phyloP scores from a whole-genome alignment of 2,888 invertebrate species.

The Drosophila gaucha region DNA sequence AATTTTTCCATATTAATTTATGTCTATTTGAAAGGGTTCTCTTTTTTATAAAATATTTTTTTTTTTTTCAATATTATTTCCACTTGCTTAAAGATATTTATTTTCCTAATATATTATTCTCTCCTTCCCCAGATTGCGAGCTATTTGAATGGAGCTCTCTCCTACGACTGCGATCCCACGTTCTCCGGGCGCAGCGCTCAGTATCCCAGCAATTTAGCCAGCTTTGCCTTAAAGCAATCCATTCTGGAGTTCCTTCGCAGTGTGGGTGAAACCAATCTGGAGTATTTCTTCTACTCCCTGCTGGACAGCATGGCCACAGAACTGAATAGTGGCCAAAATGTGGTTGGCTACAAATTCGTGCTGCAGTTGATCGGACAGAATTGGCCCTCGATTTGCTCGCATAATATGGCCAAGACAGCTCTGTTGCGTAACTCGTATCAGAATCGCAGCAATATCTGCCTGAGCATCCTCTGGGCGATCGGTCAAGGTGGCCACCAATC shows the following conservation, averaged over 20 bases:
- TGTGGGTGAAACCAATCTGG: constrained; percentile 87
- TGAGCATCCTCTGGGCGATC: constrained; percentile 91
- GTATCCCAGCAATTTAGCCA: constrained; percentile 81
- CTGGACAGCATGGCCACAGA: constrained; percentile 90
- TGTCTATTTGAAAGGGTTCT: too few species aligned
- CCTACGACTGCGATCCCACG: constrained; percentile 80
- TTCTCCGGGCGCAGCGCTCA: constrained; percentile 79
- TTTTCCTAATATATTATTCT: too few species aligned
- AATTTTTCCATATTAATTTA: too few species aligned
- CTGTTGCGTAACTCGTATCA: constrained; percentile 90
- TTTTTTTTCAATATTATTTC: too few species aligned
- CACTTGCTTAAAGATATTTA: background rate
- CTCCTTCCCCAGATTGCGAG: constrained; percentile 66
- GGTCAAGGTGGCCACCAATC: constrained; percentile 89
- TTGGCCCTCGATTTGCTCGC: constrained; percentile 88
- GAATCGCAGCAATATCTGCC: constrained; percentile 90
- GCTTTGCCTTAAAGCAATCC: constrained; percentile 62
- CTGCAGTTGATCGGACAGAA: constrained; percentile 89
- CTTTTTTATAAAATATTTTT: too few species aligned
- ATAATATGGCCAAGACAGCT: constrained; percentile 88
- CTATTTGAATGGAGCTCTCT: constrained; percentile 77
- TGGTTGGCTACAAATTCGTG: constrained; percentile 88
- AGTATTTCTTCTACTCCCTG: constrained; percentile 90
- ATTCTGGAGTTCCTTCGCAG: constrained; percentile 85
- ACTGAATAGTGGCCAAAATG: constrained; percentile 88